Conservation (phyloP, 2,113 vertebrate genomes). For the Neodontobutis hainanensis region DNA sequence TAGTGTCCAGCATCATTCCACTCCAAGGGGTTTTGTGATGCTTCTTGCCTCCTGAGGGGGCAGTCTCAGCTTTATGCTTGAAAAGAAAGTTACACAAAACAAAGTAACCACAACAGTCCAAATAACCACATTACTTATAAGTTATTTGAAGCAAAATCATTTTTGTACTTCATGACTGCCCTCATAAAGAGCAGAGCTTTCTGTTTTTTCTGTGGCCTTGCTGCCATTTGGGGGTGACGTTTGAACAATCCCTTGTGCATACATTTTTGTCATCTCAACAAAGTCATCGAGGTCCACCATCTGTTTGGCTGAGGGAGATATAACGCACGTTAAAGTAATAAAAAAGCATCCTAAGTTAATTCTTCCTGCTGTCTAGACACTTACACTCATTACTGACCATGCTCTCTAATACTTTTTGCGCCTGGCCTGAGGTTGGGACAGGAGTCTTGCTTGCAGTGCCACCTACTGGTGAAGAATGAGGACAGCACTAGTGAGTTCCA, state of each 20-base stretch:
- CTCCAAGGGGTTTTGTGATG: constrained; percentile 61
- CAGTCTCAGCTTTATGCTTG: constrained; percentile 41
- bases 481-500: constrained; percentile 26
- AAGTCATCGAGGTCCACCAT: constrained; percentile 91
- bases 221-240: constrained; percentile 59
- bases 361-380: constrained; percentile 47
- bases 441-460: constrained; percentile 75
- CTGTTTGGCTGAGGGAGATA: constrained; percentile 77
- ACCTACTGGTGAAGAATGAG: constrained; percentile 73
- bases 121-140: too few relatives aligned
- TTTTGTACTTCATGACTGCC: constrained; percentile 28
- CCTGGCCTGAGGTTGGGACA: constrained; percentile 81
- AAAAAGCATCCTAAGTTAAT: neutral
- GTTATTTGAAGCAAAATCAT: neutral
- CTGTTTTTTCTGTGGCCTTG: constrained; percentile 3
- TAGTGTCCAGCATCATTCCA: constrained; percentile 64
- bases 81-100: constrained; percentile 20
- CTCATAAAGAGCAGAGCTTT: neutral
- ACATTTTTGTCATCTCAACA: constrained; percentile 95
- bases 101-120: neutral
- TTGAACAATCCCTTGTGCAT: constrained; percentile 86
- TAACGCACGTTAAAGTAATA: neutral
- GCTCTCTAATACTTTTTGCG: constrained; percentile 88
- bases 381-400: constrained; percentile 90
- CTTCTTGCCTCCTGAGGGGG: constrained; percentile 47